phyloP scores from a whole-genome alignment of 2,797 vertebrate genomes.

The Lemur catta region DNA sequence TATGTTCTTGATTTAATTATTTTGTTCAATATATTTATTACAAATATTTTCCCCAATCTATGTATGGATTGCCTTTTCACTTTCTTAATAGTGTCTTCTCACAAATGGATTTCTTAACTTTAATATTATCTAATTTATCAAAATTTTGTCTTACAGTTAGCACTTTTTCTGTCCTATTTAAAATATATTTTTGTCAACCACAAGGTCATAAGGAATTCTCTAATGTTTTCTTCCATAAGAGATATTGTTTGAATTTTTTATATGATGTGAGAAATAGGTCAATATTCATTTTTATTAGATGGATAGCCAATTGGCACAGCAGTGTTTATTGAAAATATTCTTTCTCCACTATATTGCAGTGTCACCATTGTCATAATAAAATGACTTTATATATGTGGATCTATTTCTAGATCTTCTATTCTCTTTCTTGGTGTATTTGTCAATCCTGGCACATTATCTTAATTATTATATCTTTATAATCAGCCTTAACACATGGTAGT shows the following conservation, averaged over 20 bases:
- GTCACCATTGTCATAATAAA: not conserved
- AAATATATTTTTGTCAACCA: not conserved
- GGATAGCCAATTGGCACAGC: not conserved
- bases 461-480: not conserved
- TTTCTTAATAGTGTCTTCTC: not conserved
- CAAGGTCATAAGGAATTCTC: not conserved
- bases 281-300: not conserved
- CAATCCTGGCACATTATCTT: not conserved
- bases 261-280: not conserved
- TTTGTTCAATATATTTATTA: not conserved
- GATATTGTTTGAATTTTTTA: not conserved
- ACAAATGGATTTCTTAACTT: not conserved
- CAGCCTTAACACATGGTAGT: not conserved
- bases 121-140: not conserved
- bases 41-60: not conserved
- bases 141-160: not conserved
- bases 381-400: not conserved
- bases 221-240: not conserved
- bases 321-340: not conserved
- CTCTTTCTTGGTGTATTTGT: not conserved
- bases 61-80: not conserved
- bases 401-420: not conserved
- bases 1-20: not conserved
- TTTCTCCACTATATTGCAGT: not conserved
- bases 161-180: not conserved